Base-by-base conservation (phyloP, 2,888 invertebrate species). In the Drosophila mayaguana region DNA sequence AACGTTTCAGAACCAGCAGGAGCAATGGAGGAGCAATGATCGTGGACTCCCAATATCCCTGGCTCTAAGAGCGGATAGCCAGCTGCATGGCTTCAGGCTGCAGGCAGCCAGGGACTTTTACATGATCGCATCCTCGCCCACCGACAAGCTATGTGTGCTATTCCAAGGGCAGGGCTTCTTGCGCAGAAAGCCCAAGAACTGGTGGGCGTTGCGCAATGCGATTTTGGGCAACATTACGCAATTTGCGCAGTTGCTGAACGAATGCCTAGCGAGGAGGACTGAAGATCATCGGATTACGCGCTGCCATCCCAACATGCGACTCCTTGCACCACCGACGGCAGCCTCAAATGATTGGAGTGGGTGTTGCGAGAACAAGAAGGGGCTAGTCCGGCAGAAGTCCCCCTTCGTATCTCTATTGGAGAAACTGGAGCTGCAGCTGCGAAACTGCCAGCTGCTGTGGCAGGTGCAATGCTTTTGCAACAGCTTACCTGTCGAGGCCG, bases 21-120 rank as follows among this genome's bases (percentile, higher is more conserved):
- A 38, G 40, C n/a, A 6, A n/a, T n/a, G n/a, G n/a, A n/a, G n/a
- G n/a, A n/a, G n/a, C n/a, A n/a, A n/a, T n/a, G n/a, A n/a, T 32
- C 42, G 2, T 0, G 6, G 7, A 4, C n/a, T 72, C n/a, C 43
- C 62, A 1, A 1, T 73, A 40, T 16, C 7, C 14, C 0, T 55
- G 43, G 28, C 45, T 5, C 20, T 73, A 12, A 11, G 18, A 5
- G 34, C 3, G 11, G 40, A 12, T 1, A 16, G 4, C 1, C 18
- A 48, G 16, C 38, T 59, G 0, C 18, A 46, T 9, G 73, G 73
- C 7, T 74, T 74, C 11, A 45, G 63, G 2, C 18, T 60, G 46
- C 67, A 51, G 42, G 55, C 46, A 11, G 59, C 63, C 12, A 46
- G 51, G 32, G 55, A 63, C 36, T 74, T 74, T 11, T 55, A 55